Conservation (phyloP, 1,140 invertebrate genomes). For the Euura lappo region DNA sequence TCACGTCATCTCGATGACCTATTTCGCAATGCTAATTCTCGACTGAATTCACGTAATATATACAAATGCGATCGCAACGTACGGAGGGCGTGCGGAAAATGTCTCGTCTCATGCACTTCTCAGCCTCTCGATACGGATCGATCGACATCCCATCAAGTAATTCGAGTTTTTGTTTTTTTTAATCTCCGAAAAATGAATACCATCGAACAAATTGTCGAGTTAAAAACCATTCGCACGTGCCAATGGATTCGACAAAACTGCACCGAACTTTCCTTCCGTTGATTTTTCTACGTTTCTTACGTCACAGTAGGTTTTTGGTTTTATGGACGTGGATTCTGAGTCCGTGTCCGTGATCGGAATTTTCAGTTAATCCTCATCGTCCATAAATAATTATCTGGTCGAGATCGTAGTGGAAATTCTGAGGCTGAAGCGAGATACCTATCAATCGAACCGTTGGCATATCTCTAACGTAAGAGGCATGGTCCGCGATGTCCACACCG, state of each 20-base stretch:
- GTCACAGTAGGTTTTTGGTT: too few relatives aligned
- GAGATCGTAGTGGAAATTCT: too few relatives aligned
- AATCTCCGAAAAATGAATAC: background rate
- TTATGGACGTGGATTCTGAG: too few relatives aligned
- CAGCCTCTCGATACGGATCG: background rate
- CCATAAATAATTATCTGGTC: too few relatives aligned
- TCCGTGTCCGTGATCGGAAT: too few relatives aligned
- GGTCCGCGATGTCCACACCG: background rate
- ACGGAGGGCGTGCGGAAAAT: background rate
- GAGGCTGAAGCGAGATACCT: too few relatives aligned
- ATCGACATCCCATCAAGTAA: background rate
- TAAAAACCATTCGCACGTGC: too few relatives aligned
- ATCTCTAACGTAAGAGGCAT: background rate
- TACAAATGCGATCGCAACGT: slow-evolving; percentile 8
- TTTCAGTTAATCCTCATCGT: too few relatives aligned
- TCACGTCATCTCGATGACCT: slow-evolving; percentile 42
- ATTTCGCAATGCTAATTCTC: slow-evolving; percentile 35
- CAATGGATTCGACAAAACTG: background rate
- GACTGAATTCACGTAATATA: background rate
- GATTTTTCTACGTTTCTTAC: too few relatives aligned
- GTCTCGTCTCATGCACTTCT: background rate
- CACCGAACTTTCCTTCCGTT: background rate
- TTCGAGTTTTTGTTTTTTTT: background rate
- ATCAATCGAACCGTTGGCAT: too few relatives aligned
- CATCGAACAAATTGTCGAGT: too few relatives aligned